Conservation (phyloP, 2,888 invertebrate genomes). For the Meloe dianella region DNA sequence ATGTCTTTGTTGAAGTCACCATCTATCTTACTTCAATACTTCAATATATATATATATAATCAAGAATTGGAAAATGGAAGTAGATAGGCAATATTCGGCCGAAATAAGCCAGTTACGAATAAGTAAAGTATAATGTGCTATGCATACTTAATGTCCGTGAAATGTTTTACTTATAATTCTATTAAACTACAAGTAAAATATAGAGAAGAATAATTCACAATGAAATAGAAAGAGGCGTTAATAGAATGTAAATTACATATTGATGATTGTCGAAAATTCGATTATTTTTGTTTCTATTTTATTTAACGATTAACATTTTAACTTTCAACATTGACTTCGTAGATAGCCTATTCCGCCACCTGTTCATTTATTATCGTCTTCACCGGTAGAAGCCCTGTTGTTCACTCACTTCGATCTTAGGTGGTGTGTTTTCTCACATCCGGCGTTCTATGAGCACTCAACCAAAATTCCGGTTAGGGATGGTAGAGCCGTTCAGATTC, state of each 20-base stretch:
- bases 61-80: constrained; percentile 20
- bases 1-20: constrained; percentile 31
- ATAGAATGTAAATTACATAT: background rate
- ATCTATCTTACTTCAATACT: constrained; percentile 25
- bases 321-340: background rate
- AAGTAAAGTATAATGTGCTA: constrained; percentile 50
- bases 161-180: constrained; percentile 54
- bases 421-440: constrained; percentile 18
- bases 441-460: constrained; percentile 29
- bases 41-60: background rate
- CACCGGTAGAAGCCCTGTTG: constrained; percentile 11
- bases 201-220: background rate
- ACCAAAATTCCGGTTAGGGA: constrained; percentile 42
- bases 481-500: constrained; percentile 39
- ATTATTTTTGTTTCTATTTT: background rate
- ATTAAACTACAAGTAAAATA: constrained; percentile 40
- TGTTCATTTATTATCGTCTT: constrained; percentile 10
- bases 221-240: background rate
- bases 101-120: constrained; percentile 44
- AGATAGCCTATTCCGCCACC: constrained; percentile 4
- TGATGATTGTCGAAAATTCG: background rate
- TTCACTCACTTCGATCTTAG: constrained; percentile 18
- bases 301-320: background rate
- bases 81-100: constrained; percentile 32
- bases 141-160: constrained; percentile 55